These are phyloP conservation scores for Sinocyclocheilus anshuiensis DNA, from an alignment of 2,113 vertebrate genomes.

Conservation along the genomic window DNA sequence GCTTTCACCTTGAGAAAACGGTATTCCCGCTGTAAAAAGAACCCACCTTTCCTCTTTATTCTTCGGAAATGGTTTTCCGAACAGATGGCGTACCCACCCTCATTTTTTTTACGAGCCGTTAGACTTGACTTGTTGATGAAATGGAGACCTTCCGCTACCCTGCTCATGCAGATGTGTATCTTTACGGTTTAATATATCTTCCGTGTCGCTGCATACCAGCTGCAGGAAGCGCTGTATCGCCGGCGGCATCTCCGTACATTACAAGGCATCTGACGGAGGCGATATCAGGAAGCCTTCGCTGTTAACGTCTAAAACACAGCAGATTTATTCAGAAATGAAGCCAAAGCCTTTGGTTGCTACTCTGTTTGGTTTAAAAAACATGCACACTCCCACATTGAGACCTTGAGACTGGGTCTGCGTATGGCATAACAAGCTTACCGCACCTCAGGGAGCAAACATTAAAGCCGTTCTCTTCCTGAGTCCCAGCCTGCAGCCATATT, in stretches of 20 bases:
- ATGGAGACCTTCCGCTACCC: conserved; percentile 71
- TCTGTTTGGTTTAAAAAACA: conserved; percentile 40
- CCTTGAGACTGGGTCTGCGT: conserved; percentile 25
- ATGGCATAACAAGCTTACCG: conserved; percentile 46
- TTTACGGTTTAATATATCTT: conserved; percentile 55
- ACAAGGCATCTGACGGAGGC: background rate
- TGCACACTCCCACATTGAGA: conserved; percentile 40
- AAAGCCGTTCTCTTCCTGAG: conserved; percentile 56
- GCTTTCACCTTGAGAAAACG: conserved; percentile 52
- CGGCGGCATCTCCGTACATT: conserved; percentile 28
- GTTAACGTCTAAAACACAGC: conserved; percentile 28
- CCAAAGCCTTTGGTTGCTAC: conserved; percentile 21
- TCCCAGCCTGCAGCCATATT: conserved; percentile 51
- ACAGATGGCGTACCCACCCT: conserved; percentile 76
- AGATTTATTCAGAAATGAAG: conserved; percentile 18
- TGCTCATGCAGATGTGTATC: conserved; percentile 71
- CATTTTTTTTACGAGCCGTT: conserved; percentile 76
- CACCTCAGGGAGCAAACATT: conserved; percentile 52
- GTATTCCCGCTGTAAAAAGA: conserved; percentile 56
- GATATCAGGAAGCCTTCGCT: background rate
- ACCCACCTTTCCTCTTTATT: conserved; percentile 31
- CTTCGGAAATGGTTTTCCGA: conserved; percentile 65
- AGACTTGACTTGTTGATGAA: conserved; percentile 79
- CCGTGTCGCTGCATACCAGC: conserved; percentile 43
- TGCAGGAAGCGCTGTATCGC: conserved; percentile 32